Conservation (phyloP, 2,888 invertebrate species). For the Nemurella pictetii region DNA sequence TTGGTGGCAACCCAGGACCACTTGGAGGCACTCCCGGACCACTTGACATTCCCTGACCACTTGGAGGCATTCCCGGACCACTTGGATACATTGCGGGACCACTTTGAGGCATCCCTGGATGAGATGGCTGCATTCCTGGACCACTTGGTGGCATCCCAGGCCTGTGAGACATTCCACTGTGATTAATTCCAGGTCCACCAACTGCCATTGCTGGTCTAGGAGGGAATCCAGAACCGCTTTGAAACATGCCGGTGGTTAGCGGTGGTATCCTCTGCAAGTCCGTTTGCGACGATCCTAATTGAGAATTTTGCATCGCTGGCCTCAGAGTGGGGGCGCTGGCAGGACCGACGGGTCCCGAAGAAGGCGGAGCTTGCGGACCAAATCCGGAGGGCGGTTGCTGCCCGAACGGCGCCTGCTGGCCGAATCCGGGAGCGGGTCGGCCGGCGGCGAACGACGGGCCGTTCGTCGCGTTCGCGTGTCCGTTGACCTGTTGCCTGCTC, state of each 20-base stretch:
- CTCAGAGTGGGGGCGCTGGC: no score
- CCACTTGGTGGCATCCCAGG: not conserved
- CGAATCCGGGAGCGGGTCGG: not conserved
- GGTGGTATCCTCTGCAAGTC: slow-evolving; percentile 21
- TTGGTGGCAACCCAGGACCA: not conserved
- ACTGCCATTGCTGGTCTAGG: slow-evolving; percentile 35
- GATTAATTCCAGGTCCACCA: slow-evolving; percentile 11
- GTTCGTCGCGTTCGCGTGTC: not conserved
- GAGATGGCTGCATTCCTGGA: no score
- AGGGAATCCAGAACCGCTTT: slow-evolving; percentile 37
- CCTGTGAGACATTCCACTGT: not conserved
- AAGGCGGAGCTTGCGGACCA: not conserved
- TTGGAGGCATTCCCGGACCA: slow-evolving; percentile 40
- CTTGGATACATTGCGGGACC: not conserved
- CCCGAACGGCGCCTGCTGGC: slow-evolving; percentile 30
- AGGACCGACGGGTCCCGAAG: no score
- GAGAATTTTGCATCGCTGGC: no score
- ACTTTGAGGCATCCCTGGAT: not conserved
- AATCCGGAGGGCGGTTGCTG: no score
- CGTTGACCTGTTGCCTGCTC: not conserved
- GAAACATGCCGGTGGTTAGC: slow-evolving; percentile 43
- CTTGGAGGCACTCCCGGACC: not conserved
- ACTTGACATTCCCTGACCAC: slow-evolving; percentile 39
- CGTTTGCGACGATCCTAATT: not conserved
- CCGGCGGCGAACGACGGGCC: not conserved